These are phyloP conservation scores for Eupithecia exiguata DNA, from an alignment of 2,888 invertebrate species.

Conservation along the genomic window DNA sequence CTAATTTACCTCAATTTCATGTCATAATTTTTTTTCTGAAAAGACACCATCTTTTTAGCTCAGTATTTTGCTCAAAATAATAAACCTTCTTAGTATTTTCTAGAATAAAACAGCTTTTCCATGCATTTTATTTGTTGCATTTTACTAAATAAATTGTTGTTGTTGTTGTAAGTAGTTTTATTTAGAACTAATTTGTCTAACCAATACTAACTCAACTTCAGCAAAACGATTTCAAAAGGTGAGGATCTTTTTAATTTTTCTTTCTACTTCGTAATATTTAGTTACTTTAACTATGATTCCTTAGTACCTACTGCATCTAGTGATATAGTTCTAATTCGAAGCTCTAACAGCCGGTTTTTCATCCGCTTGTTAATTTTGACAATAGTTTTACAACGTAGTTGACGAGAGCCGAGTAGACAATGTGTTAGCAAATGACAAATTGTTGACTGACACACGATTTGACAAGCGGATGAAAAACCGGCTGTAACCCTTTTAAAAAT, in stretches of 20 bases:
- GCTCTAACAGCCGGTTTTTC: too few species aligned
- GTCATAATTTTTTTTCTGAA: not conserved
- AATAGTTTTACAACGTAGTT: too few species aligned
- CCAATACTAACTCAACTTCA: slow-evolving; percentile 8
- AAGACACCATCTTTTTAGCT: not conserved
- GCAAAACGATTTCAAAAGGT: slow-evolving; percentile 10
- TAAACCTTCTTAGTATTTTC: not conserved
- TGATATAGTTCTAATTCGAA: too few species aligned
- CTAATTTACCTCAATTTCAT: not conserved
- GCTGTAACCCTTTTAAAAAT: too few species aligned
- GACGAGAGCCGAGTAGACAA: too few species aligned
- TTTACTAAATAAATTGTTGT: slow-evolving; percentile 40
- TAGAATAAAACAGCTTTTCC: not conserved
- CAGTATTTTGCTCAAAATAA: not conserved
- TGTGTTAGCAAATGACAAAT: too few species aligned
- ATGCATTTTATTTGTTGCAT: slow-evolving; percentile 14
- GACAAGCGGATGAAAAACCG: too few species aligned
- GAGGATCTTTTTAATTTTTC: not conserved
- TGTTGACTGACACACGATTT: too few species aligned
- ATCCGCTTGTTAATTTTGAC: too few species aligned
- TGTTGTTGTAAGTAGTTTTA: slow-evolving; percentile 61
- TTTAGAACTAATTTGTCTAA: slow-evolving; percentile 47
- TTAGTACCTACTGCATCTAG: too few species aligned
- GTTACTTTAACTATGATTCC: not conserved
- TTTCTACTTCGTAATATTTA: not conserved